Evolutionary conservation across 2,888 invertebrate genomes (phyloP), one percentile per base, ranked within the genome.

Genomic region (Epiperipatus broadwayi): DNA sequence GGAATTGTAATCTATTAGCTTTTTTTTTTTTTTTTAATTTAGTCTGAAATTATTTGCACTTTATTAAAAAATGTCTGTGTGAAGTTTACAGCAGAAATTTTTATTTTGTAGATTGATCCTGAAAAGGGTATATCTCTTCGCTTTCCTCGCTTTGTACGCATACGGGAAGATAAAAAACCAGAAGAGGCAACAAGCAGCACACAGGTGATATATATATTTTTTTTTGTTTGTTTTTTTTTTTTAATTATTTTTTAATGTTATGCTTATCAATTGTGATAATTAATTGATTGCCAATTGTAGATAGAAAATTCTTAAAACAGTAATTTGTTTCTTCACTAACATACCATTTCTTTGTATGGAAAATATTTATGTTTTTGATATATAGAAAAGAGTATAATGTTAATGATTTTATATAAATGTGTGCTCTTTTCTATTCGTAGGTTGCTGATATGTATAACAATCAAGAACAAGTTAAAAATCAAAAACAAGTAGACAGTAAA

Each of bases 91-190:
- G n/a, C 33, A 16, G 41, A 10, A 39, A 21, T 35, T 38, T 44
- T 39, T 41, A 39, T 22, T 42, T 47, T 53, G 25, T 45, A 74
- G 74, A 68, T 81, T 30, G 85, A 91, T 63, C 69, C 75, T 1
- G 79, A 79, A 52, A 80, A 80, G 53, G 95, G 95, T 16, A 80
- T 97, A 52, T 95, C 93, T 2, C 65, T 97, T 29, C 67, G 95
- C 29, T 97, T 97, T 62, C 95, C 95, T 3, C 70, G 87, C 54
- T 95, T 91, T 57, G 63, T 95, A 38, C 69, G 85, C 21, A 72
- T 80, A 32, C 70, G 95, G 19, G 80, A 80, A 4, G 97, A 97
- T 62, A 97, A 97, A 64, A 67, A 66, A 16, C 73, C 80, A 2
- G 95, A 95, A 60, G 75, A 89, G 53, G 89, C 95, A 2, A 95